Evolutionary conservation across 2,113 vertebrate genomes (phyloP).

Genomic region (Noctilio leporinus): DNA sequence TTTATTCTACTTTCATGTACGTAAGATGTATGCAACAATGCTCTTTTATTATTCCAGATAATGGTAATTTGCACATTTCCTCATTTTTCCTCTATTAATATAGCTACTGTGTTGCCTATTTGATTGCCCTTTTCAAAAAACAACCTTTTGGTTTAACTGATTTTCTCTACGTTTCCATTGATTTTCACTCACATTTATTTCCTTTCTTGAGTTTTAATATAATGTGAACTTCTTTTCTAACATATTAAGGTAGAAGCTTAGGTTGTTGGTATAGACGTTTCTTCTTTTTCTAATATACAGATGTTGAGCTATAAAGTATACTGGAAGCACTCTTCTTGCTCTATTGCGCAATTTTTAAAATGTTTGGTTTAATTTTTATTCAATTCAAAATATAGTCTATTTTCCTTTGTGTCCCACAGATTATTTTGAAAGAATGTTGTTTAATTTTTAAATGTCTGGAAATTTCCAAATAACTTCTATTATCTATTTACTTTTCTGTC

Average conservation of each 20-base stretch:
- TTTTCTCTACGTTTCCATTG: background rate
- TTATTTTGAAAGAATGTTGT: background rate
- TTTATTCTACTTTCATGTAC: background rate
- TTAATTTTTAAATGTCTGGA: background rate
- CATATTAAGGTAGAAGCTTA: background rate
- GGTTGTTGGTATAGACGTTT: background rate
- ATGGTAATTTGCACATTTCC: background rate
- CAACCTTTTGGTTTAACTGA: background rate
- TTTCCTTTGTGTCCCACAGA: background rate
- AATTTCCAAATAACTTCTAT: background rate
- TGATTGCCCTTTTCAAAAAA: background rate
- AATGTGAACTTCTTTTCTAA: background rate
- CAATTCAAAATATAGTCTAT: background rate
- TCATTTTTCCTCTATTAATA: background rate
- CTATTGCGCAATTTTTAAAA: background rate
- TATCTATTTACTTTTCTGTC: background rate
- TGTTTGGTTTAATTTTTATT: background rate
- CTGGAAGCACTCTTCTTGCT: background rate
- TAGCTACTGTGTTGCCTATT: background rate
- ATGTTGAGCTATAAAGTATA: background rate
- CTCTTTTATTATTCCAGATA: background rate
- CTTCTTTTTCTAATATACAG: background rate
- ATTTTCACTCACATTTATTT: background rate
- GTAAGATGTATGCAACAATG: background rate
- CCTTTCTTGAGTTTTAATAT: background rate